Evolutionary conservation across 53 echinoderm and acorn worm species (phyloP).

Genomic region (Holothuria leucospilota): DNA sequence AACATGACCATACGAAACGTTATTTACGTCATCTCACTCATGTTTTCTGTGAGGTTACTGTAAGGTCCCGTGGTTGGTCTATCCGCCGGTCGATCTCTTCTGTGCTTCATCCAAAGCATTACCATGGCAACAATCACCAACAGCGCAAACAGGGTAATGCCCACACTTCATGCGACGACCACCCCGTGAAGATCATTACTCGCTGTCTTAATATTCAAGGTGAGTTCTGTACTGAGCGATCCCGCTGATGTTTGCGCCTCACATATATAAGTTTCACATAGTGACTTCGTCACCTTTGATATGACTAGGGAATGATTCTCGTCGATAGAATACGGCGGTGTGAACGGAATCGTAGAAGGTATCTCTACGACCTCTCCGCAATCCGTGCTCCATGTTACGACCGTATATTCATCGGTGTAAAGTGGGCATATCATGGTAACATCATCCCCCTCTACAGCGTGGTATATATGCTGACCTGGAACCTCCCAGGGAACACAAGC

Average conservation of each 20-base stretch:
- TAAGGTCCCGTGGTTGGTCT: conserved; percentile 28
- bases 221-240: conserved; percentile 18
- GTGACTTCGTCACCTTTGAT: neutral
- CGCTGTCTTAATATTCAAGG: neutral
- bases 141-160: conserved; percentile 23
- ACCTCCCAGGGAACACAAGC: conserved; percentile 8
- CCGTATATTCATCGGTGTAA: conserved; percentile 19
- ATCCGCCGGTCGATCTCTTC: neutral
- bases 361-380: conserved; percentile 17
- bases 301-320: conserved; percentile 26
- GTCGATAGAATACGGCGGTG: conserved; percentile 16
- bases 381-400: conserved; percentile 8
- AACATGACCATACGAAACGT: too few relatives aligned
- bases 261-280: conserved; percentile 30
- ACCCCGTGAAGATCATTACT: conserved; percentile 23
- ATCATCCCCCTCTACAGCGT: conserved; percentile 7
- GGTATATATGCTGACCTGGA: conserved; percentile 28
- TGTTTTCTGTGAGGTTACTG: conserved; percentile 29
- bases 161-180: conserved; percentile 18
- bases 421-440: conserved; percentile 30
- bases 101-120: conserved; percentile 11
- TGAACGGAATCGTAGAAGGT: conserved; percentile 19
- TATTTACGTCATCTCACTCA: neutral
- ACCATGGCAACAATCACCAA: conserved; percentile 28
- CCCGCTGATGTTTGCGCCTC: conserved; percentile 19